Percentiles rank a stretch among this genome's conserved stretches.
Conservation (phyloP, 2,888 invertebrate genomes). For the Cephonodes hylas region DNA sequence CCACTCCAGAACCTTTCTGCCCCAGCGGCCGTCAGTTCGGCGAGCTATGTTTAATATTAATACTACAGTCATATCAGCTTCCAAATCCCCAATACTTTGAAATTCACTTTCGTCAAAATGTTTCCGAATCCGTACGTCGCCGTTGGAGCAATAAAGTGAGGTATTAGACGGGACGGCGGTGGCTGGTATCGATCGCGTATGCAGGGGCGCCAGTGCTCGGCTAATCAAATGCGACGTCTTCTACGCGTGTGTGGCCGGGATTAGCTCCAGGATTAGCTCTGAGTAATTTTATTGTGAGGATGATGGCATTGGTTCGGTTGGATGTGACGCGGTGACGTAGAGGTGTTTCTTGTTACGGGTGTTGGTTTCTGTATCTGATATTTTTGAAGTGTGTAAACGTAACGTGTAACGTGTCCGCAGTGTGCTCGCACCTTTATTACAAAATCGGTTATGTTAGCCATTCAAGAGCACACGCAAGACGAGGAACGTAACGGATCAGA, state of each 20-base stretch:
- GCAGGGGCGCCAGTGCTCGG: not conserved
- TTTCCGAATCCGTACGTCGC: not conserved
- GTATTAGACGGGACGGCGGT: not conserved
- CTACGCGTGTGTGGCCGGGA: not conserved
- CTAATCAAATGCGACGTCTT: not conserved
- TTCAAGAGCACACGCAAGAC: too few species aligned
- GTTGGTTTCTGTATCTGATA: too few species aligned
- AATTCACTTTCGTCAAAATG: not conserved
- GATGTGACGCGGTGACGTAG: not conserved
- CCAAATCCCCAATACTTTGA: not conserved
- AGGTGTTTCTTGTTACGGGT: too few species aligned
- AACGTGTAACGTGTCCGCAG: too few species aligned
- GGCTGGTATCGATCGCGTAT: not conserved
- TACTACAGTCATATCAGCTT: too few species aligned
- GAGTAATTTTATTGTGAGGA: not conserved
- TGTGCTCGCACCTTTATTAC: too few species aligned
- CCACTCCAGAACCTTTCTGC: too few species aligned
- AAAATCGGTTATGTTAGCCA: too few species aligned
- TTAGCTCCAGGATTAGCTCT: not conserved
- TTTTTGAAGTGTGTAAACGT: too few species aligned
- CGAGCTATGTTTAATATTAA: too few species aligned
- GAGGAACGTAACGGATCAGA: too few species aligned
- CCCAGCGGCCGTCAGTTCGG: too few species aligned
- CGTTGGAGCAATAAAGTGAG: not conserved
- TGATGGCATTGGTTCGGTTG: not conserved